phyloP scores from a whole-genome alignment of 2,113 vertebrate species.

The Ctenodactylus gundi region DNA sequence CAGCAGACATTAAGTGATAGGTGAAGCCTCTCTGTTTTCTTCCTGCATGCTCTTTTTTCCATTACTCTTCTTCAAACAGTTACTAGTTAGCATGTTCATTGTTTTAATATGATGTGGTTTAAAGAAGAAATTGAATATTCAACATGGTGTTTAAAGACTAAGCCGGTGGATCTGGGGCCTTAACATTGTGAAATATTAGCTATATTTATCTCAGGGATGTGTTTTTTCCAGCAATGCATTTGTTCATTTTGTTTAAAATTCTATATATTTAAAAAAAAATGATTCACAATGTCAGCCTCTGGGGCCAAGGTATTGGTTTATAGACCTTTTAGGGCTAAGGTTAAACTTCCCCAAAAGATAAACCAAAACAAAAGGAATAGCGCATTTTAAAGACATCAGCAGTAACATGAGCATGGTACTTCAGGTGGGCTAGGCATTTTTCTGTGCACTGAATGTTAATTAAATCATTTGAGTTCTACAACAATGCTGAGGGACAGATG shows the following conservation, averaged over 20 bases:
- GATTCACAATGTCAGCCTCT: neutral
- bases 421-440: neutral
- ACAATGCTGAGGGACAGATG: neutral
- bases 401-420: neutral
- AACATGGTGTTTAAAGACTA: neutral
- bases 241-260: neutral
- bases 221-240: neutral
- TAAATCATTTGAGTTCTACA: neutral
- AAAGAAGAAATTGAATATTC: neutral
- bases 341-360: neutral
- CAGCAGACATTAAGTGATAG: neutral
- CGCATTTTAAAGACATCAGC: neutral
- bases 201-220: neutral
- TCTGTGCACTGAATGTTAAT: neutral
- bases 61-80: neutral
- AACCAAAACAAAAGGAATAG: neutral
- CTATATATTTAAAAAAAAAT: neutral
- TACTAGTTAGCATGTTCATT: neutral
- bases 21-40: neutral
- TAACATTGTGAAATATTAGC: neutral
- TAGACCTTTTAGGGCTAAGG: neutral
- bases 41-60: neutral
- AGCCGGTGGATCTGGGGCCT: neutral
- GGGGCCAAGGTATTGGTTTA: neutral
- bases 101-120: neutral